Base-by-base conservation (phyloP, 2,797 vertebrate genomes). In the Acrossocheilus wenchowensis region DNA sequence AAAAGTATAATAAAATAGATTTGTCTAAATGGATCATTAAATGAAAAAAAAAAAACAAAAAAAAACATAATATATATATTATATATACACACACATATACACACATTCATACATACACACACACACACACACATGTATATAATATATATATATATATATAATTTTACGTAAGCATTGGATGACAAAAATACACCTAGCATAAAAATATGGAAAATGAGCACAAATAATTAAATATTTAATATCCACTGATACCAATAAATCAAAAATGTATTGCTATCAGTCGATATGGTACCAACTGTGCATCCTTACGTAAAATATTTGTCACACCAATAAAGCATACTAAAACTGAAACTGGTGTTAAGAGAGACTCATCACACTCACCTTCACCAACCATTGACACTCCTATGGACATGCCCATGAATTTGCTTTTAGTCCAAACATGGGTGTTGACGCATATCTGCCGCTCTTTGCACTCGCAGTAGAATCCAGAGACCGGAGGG, bases 401-500 rank as follows among this genome's bases (percentile, higher is more conserved):
- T 82, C 97, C 97, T 90, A 97, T 93, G 23, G 97, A 97, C 97
- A 97, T 97, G 91, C 97, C 97, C 96, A 97, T 95, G 90, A 97
- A 97, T 94, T 97, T 97, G 96, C 97, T 97, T 90, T 97, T 97
- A 93, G 97, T 97, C 97, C 97, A 97, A 11, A 97, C 93, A 0
- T 97, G 96, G 78, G 96, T 93, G 82, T 96, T 97, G 84, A 96
- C 93, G 3, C 96, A 97, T 91, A 97, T 95, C 87, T 93, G 94
- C 92, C 95, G 95, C 92, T 97, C 97, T 87, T 95, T 96, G 94
- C 97, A 97, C 92, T 97, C 97, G 78, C 96, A 97, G 92, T 97
- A 97, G 94, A 97, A 97, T 90, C 96, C 96, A 60, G 97, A 97
- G 83, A 97, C 93, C 0, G 97, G 97, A 0, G 97, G 97, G 77